Conservation (phyloP, 2,797 vertebrate species). For the Molossus molossus region DNA sequence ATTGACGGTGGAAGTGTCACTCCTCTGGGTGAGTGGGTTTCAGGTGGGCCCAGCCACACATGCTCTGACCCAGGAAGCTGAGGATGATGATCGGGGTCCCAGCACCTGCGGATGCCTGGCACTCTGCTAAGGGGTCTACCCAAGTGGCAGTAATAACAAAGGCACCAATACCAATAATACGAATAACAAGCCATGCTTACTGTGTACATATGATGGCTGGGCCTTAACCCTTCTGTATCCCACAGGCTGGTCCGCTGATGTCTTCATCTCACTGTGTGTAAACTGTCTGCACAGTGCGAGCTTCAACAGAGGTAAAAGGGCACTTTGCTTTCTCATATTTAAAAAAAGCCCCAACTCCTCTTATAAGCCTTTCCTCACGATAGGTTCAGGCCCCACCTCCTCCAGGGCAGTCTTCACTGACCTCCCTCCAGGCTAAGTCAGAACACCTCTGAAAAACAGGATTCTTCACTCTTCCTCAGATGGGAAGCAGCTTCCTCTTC, state of each 20-base stretch:
- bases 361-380: not conserved
- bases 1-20: accelerated
- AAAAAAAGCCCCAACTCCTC: not conserved
- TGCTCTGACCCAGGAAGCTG: not conserved
- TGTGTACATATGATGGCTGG: accelerated
- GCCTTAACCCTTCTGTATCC: not conserved
- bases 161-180: not conserved
- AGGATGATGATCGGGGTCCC: not conserved
- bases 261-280: not conserved
- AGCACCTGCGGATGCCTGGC: not conserved
- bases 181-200: too few relatives aligned
- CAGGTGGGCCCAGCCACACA: not conserved
- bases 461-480: not conserved
- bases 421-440: not conserved
- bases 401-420: not conserved
- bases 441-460: not conserved
- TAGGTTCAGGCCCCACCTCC: not conserved
- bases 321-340: not conserved
- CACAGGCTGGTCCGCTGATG: not conserved
- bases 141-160: not conserved
- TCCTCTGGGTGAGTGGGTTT: not conserved
- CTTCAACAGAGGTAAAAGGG: not conserved
- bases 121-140: too few relatives aligned
- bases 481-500: not conserved
- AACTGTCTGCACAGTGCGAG: not conserved